Evolutionary conservation across 2,113 vertebrate species (phyloP).

Genomic region (Lasiurus borealis): DNA sequence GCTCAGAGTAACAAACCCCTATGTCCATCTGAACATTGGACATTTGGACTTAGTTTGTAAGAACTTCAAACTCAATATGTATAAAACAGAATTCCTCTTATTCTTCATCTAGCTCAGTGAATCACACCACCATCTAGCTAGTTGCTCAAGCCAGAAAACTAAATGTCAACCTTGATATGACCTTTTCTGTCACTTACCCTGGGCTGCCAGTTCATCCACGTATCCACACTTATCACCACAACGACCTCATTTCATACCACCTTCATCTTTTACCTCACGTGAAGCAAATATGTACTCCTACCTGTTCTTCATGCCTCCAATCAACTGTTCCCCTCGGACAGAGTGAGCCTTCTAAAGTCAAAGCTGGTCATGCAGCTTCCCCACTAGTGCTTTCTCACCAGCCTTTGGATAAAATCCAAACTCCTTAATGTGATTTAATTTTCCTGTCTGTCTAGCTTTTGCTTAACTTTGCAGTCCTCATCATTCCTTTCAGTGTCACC

Average conservation of each 20-base stretch:
- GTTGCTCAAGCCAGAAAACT: background rate
- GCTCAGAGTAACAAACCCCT: background rate
- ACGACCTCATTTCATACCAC: background rate
- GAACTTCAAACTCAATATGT: background rate
- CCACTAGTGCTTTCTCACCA: background rate
- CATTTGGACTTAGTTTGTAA: background rate
- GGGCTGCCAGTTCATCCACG: background rate
- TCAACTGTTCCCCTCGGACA: background rate
- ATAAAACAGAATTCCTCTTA: background rate
- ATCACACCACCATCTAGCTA: background rate
- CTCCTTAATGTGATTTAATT: background rate
- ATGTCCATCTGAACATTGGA: background rate
- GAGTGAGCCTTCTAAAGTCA: background rate
- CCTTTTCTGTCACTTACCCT: background rate
- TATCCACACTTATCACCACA: background rate
- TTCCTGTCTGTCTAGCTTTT: background rate
- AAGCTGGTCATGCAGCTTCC: background rate
- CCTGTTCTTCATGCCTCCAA: background rate
- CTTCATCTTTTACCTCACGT: background rate
- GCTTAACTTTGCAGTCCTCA: background rate
- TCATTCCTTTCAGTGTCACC: background rate
- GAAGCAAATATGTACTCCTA: background rate
- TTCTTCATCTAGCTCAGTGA: background rate
- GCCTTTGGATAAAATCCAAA: background rate
- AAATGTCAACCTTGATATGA: background rate